A percentile compares a stretch with the other conserved stretches of the same genome.
These are phyloP conservation scores for Eulemur mongoz DNA, from an alignment of 2,797 vertebrate species.

Conservation along the genomic window DNA sequence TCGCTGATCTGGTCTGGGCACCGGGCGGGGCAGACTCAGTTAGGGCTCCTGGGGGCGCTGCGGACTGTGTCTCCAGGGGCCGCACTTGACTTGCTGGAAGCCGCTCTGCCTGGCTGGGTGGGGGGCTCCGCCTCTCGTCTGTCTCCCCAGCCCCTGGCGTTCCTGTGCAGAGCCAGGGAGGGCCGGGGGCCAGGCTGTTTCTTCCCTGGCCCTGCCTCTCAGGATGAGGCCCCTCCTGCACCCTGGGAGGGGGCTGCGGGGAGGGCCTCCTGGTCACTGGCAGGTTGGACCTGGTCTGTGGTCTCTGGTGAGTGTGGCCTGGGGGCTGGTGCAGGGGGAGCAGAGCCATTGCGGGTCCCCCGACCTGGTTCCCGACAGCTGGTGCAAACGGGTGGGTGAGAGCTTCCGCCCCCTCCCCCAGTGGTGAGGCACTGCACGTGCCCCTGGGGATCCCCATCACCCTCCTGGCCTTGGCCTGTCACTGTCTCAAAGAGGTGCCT, in stretches of 20 bases:
- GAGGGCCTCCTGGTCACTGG: too few species aligned
- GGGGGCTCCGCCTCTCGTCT: not conserved
- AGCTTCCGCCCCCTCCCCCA: not conserved
- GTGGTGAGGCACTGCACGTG: not conserved
- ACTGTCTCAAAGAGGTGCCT: not conserved
- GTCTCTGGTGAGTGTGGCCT: not conserved
- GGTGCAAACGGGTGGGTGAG: not conserved
- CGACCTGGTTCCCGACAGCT: not conserved
- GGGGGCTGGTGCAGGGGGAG: not conserved
- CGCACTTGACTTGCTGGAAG: not conserved
- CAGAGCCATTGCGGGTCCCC: not conserved
- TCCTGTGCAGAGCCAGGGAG: not conserved
- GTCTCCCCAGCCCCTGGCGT: not conserved
- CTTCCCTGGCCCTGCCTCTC: not conserved
- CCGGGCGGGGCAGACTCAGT: not conserved
- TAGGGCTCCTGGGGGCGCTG: not conserved
- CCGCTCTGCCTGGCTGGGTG: too few species aligned
- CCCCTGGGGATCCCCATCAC: not conserved
- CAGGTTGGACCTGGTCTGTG: not conserved
- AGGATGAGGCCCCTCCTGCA: not conserved
- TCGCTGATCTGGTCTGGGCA: not conserved
- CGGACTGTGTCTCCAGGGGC: not conserved
- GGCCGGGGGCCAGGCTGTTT: not conserved
- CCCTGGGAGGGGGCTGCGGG: not conserved
- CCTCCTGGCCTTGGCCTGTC: not conserved